Conservation (phyloP, 2,888 invertebrate species). For the Drosophila picticornis region DNA sequence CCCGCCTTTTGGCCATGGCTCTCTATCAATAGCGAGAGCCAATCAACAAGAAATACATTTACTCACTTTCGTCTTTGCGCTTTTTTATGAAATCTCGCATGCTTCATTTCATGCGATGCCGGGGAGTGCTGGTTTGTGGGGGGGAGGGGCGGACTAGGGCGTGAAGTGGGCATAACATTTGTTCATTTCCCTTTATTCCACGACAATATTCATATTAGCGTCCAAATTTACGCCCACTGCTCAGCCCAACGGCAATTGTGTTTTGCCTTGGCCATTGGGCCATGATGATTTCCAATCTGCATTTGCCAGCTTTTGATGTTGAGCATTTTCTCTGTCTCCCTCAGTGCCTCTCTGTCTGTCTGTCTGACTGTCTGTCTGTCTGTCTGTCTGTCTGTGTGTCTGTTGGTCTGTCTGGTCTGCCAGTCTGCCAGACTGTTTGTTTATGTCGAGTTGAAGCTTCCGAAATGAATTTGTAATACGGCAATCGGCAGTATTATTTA, state of each 20-base stretch:
- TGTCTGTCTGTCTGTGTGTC: slow-evolving; percentile 13
- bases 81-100: slow-evolving; percentile 74
- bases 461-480: slow-evolving; percentile 73
- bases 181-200: slow-evolving; percentile 72
- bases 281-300: slow-evolving; percentile 67
- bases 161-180: slow-evolving; percentile 55
- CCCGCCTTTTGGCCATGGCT: neutral
- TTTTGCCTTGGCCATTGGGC: slow-evolving; percentile 54
- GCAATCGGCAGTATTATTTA: slow-evolving; percentile 76
- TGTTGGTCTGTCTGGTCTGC: neutral
- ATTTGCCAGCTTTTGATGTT: slow-evolving; percentile 56
- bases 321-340: slow-evolving; percentile 3
- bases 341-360: slow-evolving; percentile 5
- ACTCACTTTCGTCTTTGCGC: slow-evolving; percentile 52
- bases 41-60: slow-evolving; percentile 78
- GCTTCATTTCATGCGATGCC: slow-evolving; percentile 60
- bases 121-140: neutral
- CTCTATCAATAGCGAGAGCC: slow-evolving; percentile 57
- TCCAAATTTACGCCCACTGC: slow-evolving; percentile 62
- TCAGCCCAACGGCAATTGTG: slow-evolving; percentile 40
- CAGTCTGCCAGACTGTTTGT: slow-evolving; percentile 26
- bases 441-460: slow-evolving; percentile 51
- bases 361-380: neutral
- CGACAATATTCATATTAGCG: slow-evolving; percentile 80
- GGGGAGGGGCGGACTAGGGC: neutral